phyloP scores from a whole-genome alignment of 2,113 vertebrate species.

The Verasper variegatus region DNA sequence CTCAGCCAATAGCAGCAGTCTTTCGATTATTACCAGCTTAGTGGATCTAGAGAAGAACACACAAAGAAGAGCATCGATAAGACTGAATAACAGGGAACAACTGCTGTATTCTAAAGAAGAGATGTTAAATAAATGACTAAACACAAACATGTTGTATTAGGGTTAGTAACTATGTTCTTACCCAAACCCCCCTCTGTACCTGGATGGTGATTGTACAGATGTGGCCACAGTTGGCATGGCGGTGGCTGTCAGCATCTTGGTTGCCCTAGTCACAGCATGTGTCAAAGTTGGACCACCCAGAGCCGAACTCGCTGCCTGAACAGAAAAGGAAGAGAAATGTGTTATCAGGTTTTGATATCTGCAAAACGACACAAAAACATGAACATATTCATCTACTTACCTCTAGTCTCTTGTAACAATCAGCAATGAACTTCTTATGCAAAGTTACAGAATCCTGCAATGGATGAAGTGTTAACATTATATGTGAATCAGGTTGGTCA shows the following conservation, averaged over 20 bases:
- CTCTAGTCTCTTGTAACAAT: conserved; percentile 97
- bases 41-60: conserved; percentile 86
- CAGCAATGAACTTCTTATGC: conserved; percentile 99
- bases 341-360: not conserved
- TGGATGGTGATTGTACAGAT: conserved; percentile 98
- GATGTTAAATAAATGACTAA: not conserved
- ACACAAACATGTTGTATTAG: conserved; percentile 28
- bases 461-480: not conserved
- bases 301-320: conserved; percentile 95
- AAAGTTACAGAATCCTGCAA: conserved; percentile 95
- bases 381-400: conserved; percentile 74
- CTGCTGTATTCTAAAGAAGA: not conserved
- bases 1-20: conserved; percentile 94
- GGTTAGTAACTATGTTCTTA: conserved; percentile 64
- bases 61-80: not conserved
- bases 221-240: conserved; percentile 98
- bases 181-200: conserved; percentile 83
- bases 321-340: conserved; percentile 2
- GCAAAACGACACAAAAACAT: not conserved
- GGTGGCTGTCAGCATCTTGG: conserved; percentile 98
- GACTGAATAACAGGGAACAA: not conserved
- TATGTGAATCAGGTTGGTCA: not conserved
- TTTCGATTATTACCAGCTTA: conserved; percentile 98
- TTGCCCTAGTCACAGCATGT: conserved; percentile 97
- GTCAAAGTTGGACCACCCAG: conserved; percentile 96